Base-by-base conservation (phyloP, 2,113 vertebrate genomes). In the Microcebus griseorufus region DNA sequence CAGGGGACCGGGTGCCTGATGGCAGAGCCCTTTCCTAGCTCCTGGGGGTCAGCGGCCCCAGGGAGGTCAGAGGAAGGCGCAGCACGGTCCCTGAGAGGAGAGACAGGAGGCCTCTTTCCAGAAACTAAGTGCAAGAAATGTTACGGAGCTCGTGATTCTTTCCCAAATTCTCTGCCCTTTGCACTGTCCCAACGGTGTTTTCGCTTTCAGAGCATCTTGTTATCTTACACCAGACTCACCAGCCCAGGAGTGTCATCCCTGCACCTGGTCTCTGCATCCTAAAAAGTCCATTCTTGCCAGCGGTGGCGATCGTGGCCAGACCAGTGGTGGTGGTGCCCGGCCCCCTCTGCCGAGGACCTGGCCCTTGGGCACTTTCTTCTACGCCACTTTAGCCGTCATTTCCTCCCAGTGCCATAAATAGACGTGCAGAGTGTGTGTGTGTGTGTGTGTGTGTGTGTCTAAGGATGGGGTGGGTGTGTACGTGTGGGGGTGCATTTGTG, bases 1-100 rank as follows among this genome's bases (percentile, higher is more conserved):
- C 0, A 2, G 51, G 25, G 34, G 17, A 23, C 18, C 0, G 0
- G 25, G 9, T 0, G 0, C 6, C 64, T 25, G 6, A 8, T 20
- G n/a, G 13, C 32, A 29, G 32, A 55, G 76, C 11, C 6, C 32
- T 32, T 18, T 18, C 7, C 48, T 37, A 80, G n/a, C 76, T 55
- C 32, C 67, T 37, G 67, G 5, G 34, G 67, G 67, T 69, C 5
- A n/a, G 89, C 1, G 1, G 53, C 34, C 55, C 37, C 0, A 6
- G 1, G 42, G 42, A 5, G 12, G 13, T 72, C 32, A n/a, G 73
- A 45, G 34, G 23, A 53, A 1, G 5, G 55, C 3, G 29, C 64
- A 53, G 12, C n/a, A 14, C 25, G 53, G 55, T 7, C 65, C n/a
- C 82, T 64, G 45, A 5, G 42, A 3, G 53, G 34, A 27, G 64